Evolutionary conservation across 2,113 vertebrate species (phyloP), one percentile per base, ranked within the genome.

Genomic region (Macquaria australasica): DNA sequence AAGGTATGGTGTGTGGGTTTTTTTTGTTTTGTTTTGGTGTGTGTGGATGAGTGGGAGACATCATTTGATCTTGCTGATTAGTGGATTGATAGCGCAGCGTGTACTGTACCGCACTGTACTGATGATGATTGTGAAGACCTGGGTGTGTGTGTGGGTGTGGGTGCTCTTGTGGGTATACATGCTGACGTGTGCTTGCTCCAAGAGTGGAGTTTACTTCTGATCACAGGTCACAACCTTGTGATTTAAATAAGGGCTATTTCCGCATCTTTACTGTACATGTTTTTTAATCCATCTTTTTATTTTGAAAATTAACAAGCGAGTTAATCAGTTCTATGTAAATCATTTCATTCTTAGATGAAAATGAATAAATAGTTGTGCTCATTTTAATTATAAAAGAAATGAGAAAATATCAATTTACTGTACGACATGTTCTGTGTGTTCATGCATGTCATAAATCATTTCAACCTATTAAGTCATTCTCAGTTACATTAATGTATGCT

Each of bases 171-270:
- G 23, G 37, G 55, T 64, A 58, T 79, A 59, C 18, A 16, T 87
- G 79, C 48, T 48, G 84, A 59, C 39, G 92, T 48, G 76, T 87
- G 90, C 73, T 68, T 67, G 68, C 92, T 90, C 91, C 92, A 87
- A 66, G 84, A 89, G 82, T 91, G 92, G 94, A 93, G 94, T 93
- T 94, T 87, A 92, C 89, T 92, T 87, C 81, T 80, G 93, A 94
- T 94, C 94, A 93, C 91, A 86, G 90, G 93, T 90, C 16, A 16
- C 20, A 15, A 81, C 91, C 93, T 94, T 56, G 94, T 95, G 93
- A 95, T 91, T 90, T 87, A 81, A 88, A 87, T 86, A 96, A 96
- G 95, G 95, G 94, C 95, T 96, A 94, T 73, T 91, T 87, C 34
- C 28, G 6, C 58, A 28, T 88, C 85, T 82, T 78, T 15, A 18